Evolutionary conservation across 2,113 vertebrate genomes (phyloP).

Genomic region (Stigmatopora nigra): DNA sequence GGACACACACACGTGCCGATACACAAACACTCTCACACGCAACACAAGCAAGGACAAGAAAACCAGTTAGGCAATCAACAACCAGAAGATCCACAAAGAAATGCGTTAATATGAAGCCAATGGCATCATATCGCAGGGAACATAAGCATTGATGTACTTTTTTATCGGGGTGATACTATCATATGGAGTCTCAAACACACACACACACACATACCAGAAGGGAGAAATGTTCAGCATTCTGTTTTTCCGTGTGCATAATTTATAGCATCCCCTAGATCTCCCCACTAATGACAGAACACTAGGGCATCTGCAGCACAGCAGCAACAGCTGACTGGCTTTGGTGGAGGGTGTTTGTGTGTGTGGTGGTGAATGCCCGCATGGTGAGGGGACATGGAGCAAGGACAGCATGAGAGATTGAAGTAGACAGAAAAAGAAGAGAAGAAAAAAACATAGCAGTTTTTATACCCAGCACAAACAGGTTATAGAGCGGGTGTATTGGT

Average conservation of each 20-base stretch:
- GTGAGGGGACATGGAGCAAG: slow-evolving; percentile 38
- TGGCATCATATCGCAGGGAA: neutral
- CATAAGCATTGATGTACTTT: neutral
- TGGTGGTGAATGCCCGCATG: slow-evolving; percentile 23
- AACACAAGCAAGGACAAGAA: slow-evolving; percentile 45
- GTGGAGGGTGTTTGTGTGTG: slow-evolving; percentile 20
- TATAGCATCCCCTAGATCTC: slow-evolving; percentile 70
- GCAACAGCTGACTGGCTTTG: slow-evolving; percentile 55
- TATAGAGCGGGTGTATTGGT: no score
- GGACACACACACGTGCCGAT: slow-evolving; percentile 32
- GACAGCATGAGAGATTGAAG: slow-evolving; percentile 45
- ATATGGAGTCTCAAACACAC: slow-evolving; percentile 7
- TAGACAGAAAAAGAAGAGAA: slow-evolving; percentile 44
- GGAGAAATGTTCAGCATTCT: slow-evolving; percentile 63
- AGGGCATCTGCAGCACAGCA: slow-evolving; percentile 66
- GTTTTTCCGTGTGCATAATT: slow-evolving; percentile 71
- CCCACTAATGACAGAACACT: slow-evolving; percentile 65
- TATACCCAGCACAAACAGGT: no score
- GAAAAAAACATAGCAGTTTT: slow-evolving; percentile 30
- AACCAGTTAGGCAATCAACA: slow-evolving; percentile 19
- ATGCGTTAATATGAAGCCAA: slow-evolving; percentile 4
- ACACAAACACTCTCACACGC: slow-evolving; percentile 19
- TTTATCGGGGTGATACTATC: slow-evolving; percentile 11
- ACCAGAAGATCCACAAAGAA: slow-evolving; percentile 17
- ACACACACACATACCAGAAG: slow-evolving; percentile 34